These are phyloP conservation scores for Phengaris alcon DNA, from an alignment of 2,888 invertebrate species.

Conservation along the genomic window DNA sequence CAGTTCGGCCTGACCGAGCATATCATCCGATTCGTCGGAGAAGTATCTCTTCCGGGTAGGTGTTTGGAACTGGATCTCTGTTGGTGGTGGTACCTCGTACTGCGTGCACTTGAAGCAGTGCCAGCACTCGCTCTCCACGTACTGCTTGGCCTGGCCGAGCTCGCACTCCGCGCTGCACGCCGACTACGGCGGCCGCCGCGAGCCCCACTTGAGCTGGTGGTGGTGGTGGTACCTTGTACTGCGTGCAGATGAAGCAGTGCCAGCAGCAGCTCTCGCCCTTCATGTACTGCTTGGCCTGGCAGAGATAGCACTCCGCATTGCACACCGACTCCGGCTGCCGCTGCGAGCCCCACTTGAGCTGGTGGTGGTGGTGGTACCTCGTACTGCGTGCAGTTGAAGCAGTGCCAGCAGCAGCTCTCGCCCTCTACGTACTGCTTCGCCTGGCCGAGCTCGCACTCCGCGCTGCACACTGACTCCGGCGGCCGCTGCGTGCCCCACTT, in stretches of 20 bases:
- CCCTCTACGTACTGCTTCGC: conserved; percentile 96
- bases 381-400: conserved; percentile 81
- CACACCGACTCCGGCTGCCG: conserved; percentile 93
- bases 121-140: conserved; percentile 96
- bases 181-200: conserved; percentile 89
- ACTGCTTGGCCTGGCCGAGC: conserved; percentile 93
- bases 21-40: too few species aligned
- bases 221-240: conserved; percentile 60
- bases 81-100: conserved; percentile 57
- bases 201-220: conserved; percentile 83
- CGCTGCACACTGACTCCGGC: conserved; percentile 94
- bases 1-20: too few species aligned
- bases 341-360: conserved; percentile 86
- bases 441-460: conserved; percentile 92
- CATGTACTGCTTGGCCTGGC: conserved; percentile 94
- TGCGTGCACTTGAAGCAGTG: conserved; percentile 86
- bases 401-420: conserved; percentile 96
- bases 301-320: conserved; percentile 91
- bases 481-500: conserved; percentile 86
- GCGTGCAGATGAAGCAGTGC: conserved; percentile 88
- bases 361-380: conserved; percentile 51
- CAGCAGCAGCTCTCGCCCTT: conserved; percentile 96
- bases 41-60: too few species aligned
- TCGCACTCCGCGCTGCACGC: conserved; percentile 95
- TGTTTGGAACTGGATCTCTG: neutral